Base-by-base conservation (phyloP, 37 sponge, comb jelly and placozoan genomes). In the Beroe ovata region DNA sequence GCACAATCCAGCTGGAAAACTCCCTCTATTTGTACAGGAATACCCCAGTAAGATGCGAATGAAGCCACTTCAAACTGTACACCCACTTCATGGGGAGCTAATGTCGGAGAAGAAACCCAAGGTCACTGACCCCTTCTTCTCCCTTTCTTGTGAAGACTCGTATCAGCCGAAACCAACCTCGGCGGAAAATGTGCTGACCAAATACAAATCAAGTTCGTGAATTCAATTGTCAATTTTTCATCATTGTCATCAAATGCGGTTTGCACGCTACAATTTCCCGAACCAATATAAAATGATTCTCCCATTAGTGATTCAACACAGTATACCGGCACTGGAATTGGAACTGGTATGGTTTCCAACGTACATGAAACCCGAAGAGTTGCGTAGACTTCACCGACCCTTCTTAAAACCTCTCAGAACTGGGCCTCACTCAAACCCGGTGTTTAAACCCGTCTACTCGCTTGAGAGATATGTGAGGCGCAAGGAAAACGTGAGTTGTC, bases 61-160 rank as follows among this genome's bases (percentile, higher is more conserved):
- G 84, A 77, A 77, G 54, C 84, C 84, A 28, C 84, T 77, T 33
- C 84, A 77, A 23, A 77, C 84, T 26, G 84, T 77, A 1, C 84
- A 77, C 21, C 84, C 84, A 1, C 47, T 77, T 30, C 84, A 77
- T 54, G 84, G 84, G 11, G 84, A 77, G n/a, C 84, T 77, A 11
- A 20, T 42, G 22, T 21, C n/a, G n/a, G 84, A 77, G 22, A 77
- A 77, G 47, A 77, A 77, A 40, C 84, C 84, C 22, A 77, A 77
- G 25, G 47, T 40, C n/a, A 77, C 84, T 6, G 84, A 77, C 38
- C 84, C 84, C 3, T 77, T 77, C 64, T 99, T 96, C 81, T 96
- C 94, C 60, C 54, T 99, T 19, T 99, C 99, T 38, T 93, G 93
- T 60, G 99, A 99, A 36, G 99, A 95, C 61, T 94, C 93, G 90